phyloP scores from a whole-genome alignment of 1,140 invertebrate genomes.

The Trichonephila inaurata region DNA sequence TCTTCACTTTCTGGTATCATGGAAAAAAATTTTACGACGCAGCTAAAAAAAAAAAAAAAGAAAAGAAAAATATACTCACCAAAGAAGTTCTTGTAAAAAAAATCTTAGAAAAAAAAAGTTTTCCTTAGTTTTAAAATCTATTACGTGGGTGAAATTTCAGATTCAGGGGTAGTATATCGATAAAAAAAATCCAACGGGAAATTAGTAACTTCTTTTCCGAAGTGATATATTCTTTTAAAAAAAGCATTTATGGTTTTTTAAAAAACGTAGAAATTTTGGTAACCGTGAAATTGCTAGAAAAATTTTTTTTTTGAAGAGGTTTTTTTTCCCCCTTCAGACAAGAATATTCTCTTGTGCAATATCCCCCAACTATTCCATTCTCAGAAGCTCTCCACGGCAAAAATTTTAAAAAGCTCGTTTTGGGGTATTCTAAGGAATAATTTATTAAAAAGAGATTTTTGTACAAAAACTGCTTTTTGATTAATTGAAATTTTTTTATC shows the following conservation, averaged over 20 bases:
- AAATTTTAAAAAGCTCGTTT: neutral
- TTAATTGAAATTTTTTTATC: neutral
- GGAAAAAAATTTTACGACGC: neutral
- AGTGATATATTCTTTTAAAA: constrained; percentile 38
- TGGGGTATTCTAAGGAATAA: neutral
- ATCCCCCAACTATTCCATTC: neutral
- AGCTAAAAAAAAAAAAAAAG: too few species aligned
- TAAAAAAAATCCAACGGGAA: constrained; percentile 14
- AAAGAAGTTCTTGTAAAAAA: neutral
- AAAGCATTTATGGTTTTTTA: constrained; percentile 15
- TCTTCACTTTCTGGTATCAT: neutral
- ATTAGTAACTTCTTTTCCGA: constrained; percentile 1
- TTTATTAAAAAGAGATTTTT: neutral
- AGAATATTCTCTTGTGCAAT: neutral
- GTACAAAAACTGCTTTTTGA: neutral
- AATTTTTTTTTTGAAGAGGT: constrained; percentile 47
- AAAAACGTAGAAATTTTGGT: constrained; percentile 27
- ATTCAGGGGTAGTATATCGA: neutral
- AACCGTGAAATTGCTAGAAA: constrained; percentile 36
- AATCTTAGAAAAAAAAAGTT: neutral
- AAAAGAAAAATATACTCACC: neutral
- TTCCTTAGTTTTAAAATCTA: constrained; percentile 30
- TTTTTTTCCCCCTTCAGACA: neutral
- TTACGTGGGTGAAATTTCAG: constrained; percentile 1
- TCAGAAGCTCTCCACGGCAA: neutral